phyloP scores from a whole-genome alignment of 1,140 invertebrate species.

The Atta cephalotes region DNA sequence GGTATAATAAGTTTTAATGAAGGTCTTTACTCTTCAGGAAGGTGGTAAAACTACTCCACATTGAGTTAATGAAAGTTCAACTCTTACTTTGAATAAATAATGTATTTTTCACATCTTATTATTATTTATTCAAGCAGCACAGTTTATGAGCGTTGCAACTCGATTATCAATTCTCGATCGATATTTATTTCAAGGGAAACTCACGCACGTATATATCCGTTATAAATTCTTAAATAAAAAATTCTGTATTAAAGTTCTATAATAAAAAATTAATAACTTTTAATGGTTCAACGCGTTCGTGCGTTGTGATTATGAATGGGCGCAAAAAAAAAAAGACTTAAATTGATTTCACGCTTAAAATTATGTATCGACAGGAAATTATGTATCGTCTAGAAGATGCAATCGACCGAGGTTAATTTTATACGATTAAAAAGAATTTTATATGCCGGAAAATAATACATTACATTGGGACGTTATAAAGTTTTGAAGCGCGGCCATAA shows the following conservation, averaged over 20 bases:
- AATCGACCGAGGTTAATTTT: slow-evolving; percentile 35
- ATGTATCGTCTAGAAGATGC: background rate
- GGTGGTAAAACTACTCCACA: slow-evolving; percentile 48
- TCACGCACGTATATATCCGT: background rate
- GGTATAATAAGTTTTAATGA: slow-evolving; percentile 64
- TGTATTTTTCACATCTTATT: slow-evolving; percentile 37
- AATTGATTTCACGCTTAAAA: slow-evolving; percentile 20
- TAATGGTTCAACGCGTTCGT: background rate
- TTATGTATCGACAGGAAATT: slow-evolving; percentile 10
- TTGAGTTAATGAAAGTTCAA: slow-evolving; percentile 56
- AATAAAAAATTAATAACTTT: slow-evolving; percentile 13
- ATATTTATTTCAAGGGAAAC: background rate
- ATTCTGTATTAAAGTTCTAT: background rate
- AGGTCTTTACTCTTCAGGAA: slow-evolving; percentile 54
- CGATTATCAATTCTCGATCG: slow-evolving; percentile 20
- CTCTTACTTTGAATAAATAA: slow-evolving; percentile 46
- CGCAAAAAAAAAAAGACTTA: background rate
- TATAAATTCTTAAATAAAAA: background rate
- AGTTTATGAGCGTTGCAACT: background rate
- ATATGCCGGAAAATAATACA: background rate
- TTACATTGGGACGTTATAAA: slow-evolving; percentile 11
- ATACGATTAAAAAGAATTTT: background rate
- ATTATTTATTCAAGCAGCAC: slow-evolving; percentile 21
- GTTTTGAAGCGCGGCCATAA: slow-evolving; percentile 51
- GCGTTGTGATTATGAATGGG: background rate